Percentiles rank a stretch among this genome's conserved stretches.
phyloP scores from a whole-genome alignment of 2,888 invertebrate species.

The Euzophera pinguis region DNA sequence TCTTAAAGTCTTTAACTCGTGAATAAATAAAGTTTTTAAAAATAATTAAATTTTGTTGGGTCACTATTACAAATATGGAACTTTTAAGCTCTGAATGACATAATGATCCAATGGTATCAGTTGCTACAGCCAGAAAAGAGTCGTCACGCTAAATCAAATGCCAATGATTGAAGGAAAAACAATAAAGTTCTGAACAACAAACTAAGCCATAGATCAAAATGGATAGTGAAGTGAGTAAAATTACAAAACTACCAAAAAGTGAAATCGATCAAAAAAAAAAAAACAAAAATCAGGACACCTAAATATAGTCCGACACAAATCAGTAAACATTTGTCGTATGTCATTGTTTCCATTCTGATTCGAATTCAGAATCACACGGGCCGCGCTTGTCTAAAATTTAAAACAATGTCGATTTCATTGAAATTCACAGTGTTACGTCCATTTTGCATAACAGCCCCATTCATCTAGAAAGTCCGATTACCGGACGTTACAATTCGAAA shows the following conservation, averaged over 20 bases:
- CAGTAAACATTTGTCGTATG: conserved; percentile 27
- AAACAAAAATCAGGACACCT: neutral
- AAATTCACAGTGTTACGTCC: conserved; percentile 68
- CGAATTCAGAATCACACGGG: conserved; percentile 42
- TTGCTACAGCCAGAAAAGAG: no score
- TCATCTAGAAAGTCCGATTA: conserved; percentile 73
- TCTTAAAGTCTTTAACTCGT: no score
- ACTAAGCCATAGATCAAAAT: neutral
- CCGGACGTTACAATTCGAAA: conserved; percentile 61
- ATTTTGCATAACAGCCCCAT: conserved; percentile 69
- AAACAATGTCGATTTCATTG: conserved; percentile 59
- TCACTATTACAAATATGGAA: no score
- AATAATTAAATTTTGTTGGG: no score
- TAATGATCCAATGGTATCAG: no score
- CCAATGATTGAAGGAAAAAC: no score
- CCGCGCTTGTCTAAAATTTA: conserved; percentile 32
- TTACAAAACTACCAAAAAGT: conserved; percentile 1
- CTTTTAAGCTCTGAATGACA: no score
- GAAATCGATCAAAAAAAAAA: neutral
- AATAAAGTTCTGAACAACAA: no score
- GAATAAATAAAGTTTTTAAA: no score
- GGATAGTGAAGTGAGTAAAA: neutral
- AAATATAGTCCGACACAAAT: conserved; percentile 17
- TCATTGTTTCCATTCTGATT: conserved; percentile 46
- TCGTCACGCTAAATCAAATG: no score